Evolutionary conservation across 2,113 vertebrate species (phyloP), one percentile per base, ranked within the genome.

Genomic region (Hepsetus odoe): DNA sequence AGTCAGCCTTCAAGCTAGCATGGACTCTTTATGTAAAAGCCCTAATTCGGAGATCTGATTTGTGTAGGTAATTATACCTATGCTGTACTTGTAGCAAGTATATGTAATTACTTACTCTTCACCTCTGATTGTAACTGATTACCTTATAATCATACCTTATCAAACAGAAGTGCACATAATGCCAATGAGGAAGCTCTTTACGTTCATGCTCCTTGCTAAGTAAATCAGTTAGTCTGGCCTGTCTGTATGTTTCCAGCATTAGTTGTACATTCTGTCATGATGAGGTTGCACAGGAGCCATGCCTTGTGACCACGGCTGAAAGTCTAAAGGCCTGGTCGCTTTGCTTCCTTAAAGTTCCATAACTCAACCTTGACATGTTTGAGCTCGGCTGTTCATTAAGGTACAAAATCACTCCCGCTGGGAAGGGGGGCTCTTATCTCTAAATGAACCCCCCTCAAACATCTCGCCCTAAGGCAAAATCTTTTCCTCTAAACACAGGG

Each of bases 301-400:
- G 13, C 22, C 58, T 66, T 71, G 40, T 64, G 58, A 35, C 67
- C 38, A 32, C 32, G 46, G 35, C 13, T 76, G 62, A 38, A 66
- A 56, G 42, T 72, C 28, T 42, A n/a, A 61, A 55, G 61, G 11
- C 64, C 18, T 32, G 32, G 42, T 14, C 70, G 11, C 13, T 32
- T 61, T 20, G 16, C 65, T 58, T 42, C 35, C 51, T 51, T n/a
- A 74, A 70, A 70, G 42, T 7, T 55, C 26, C 64, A 51, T 78
- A 79, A 82, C 46, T 79, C 76, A 82, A 10, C 22, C 58, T n/a
- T 84, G 74, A 74, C 79, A 81, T 80, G 56, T 80, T 74, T 58
- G 55, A 69, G 64, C 42, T 46, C 35, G 24, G 10, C 32, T 65
- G 38, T 80, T 81, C 78, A 80, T 84, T 74, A 84, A 40, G 33